phyloP scores from a whole-genome alignment of 2,113 vertebrate genomes.

The Clupea harengus region DNA sequence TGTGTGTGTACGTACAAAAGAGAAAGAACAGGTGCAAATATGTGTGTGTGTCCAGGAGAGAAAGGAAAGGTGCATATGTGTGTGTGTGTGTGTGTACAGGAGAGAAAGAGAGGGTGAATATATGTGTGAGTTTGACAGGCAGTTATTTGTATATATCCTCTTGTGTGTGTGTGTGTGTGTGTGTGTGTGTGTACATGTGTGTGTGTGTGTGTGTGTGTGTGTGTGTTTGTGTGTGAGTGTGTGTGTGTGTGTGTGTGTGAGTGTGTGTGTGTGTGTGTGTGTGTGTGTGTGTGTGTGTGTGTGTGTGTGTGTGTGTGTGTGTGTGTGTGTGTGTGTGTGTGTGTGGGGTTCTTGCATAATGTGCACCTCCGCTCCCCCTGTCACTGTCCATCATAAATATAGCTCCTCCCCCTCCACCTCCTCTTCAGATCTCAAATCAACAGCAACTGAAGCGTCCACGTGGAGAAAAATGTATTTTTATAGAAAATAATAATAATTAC shows the following conservation, averaged over 20 bases:
- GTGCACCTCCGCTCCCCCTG: constrained; percentile 42
- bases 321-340: constrained; percentile 55
- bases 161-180: neutral
- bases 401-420: constrained; percentile 53
- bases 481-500: constrained; percentile 25
- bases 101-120: too few relatives aligned
- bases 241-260: too few relatives aligned
- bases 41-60: too few relatives aligned
- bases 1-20: constrained; percentile 19
- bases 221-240: too few relatives aligned
- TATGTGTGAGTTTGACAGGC: constrained; percentile 56
- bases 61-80: too few relatives aligned
- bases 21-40: too few relatives aligned
- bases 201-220: too few relatives aligned
- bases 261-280: too few relatives aligned
- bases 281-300: too few relatives aligned
- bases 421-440: constrained; percentile 17
- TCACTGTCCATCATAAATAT: constrained; percentile 93
- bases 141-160: constrained; percentile 51
- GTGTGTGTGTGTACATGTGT: too few relatives aligned
- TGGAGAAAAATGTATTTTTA: neutral
- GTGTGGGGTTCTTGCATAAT: constrained; percentile 89
- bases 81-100: neutral
- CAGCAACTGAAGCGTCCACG: constrained; percentile 17
- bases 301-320: neutral